These are phyloP conservation scores for Lasioglossum morio DNA, from an alignment of 2,888 invertebrate species.

Conservation along the genomic window DNA sequence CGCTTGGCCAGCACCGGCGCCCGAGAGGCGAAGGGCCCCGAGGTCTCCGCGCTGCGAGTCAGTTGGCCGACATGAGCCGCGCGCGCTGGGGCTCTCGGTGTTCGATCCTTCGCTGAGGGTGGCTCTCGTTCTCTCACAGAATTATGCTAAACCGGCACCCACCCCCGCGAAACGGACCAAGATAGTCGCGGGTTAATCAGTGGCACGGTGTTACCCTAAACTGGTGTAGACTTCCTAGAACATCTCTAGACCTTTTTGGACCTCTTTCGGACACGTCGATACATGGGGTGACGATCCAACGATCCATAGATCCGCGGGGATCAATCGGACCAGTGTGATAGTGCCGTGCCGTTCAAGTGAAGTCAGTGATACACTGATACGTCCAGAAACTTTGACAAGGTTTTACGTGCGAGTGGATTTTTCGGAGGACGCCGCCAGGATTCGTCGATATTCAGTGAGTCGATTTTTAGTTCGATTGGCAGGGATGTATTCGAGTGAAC, in stretches of 20 bases:
- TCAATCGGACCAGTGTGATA: conserved; percentile 52
- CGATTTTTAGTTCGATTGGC: not conserved
- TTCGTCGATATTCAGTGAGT: conserved; percentile 35
- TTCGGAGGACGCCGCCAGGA: not conserved
- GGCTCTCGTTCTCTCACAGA: conserved; percentile 14
- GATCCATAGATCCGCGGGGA: not conserved
- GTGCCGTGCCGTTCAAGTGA: conserved; percentile 73
- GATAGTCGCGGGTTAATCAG: not conserved
- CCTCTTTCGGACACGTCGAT: not conserved
- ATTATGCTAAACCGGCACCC: not conserved
- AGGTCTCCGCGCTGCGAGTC: conserved; percentile 75
- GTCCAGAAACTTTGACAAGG: not conserved
- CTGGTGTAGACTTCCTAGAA: not conserved
- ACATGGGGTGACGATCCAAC: not conserved
- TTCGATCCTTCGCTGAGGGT: conserved; percentile 47
- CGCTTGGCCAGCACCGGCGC: conserved; percentile 72
- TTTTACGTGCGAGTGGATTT: conserved; percentile 40
- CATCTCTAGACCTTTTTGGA: not conserved
- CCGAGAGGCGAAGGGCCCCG: conserved; percentile 75
- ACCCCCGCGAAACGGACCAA: not conserved
- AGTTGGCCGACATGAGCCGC: conserved; percentile 82
- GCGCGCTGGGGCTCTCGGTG: conserved; percentile 71
- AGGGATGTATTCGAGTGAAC: not conserved
- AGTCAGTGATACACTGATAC: conserved; percentile 62
- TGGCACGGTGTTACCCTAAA: not conserved